Evolutionary conservation across 2,797 vertebrate genomes (phyloP).

Genomic region (Acrossocheilus fasciatus): DNA sequence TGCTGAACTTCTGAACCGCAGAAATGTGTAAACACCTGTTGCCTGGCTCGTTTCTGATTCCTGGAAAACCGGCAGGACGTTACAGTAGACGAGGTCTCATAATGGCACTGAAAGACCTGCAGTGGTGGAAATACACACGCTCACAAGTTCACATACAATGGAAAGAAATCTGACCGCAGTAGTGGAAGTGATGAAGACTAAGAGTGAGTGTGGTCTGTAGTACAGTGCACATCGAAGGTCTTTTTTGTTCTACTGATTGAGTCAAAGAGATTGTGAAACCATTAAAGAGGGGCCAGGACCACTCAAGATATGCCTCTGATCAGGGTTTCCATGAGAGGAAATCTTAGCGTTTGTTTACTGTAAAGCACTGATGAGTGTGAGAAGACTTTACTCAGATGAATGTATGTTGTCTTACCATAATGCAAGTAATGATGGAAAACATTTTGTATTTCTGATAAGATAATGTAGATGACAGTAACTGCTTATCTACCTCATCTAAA

Average conservation of each 20-base stretch:
- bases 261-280: conserved; percentile 37
- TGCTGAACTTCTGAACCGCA: not conserved
- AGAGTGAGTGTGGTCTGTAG: conserved; percentile 15
- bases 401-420: conserved; percentile 18
- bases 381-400: not conserved
- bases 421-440: conserved; percentile 14
- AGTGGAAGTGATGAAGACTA: conserved; percentile 7
- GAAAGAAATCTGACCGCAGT: not conserved
- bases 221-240: conserved; percentile 40
- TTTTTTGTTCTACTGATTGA: conserved; percentile 32
- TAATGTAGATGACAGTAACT: conserved; percentile 13
- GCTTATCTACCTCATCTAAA: not conserved
- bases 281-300: conserved; percentile 8
- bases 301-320: conserved; percentile 20
- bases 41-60: conserved; percentile 40
- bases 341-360: conserved; percentile 7
- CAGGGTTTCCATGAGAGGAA: conserved; percentile 37
- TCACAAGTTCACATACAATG: not conserved
- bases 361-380: conserved; percentile 23
- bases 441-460: not conserved
- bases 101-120: not conserved
- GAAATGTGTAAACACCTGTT: conserved; percentile 32
- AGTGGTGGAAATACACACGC: not conserved
- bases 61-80: conserved; percentile 51
- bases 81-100: conserved; percentile 21